Evolutionary conservation across 2,113 vertebrate genomes (phyloP).

Genomic region (Ceyx margarethae): DNA sequence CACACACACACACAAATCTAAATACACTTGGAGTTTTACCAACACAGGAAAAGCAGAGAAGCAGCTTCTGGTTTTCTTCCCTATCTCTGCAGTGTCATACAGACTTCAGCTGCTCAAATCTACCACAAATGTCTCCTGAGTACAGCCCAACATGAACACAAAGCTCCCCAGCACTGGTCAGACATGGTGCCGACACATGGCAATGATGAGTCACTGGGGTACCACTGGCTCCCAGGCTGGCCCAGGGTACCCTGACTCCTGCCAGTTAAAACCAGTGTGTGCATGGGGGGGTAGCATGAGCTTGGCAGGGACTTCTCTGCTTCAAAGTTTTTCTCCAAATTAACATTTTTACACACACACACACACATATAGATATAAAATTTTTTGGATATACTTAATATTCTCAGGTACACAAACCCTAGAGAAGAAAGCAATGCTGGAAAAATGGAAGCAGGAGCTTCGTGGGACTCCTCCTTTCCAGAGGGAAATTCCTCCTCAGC

Average conservation of each 20-base stretch:
- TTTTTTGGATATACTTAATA: neutral
- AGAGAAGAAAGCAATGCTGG: neutral
- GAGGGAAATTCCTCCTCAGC: neutral
- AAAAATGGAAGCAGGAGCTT: conserved; percentile 2
- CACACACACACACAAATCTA: neutral
- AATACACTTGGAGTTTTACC: neutral
- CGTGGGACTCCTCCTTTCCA: neutral
- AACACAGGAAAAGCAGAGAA: neutral
- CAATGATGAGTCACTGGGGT: neutral
- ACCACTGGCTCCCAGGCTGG: neutral
- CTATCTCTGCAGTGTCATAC: neutral
- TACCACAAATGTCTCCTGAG: neutral
- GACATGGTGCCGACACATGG: neutral
- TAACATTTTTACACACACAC: neutral
- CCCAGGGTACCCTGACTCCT: neutral
- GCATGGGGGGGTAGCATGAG: fast-evolving
- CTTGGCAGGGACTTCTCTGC: neutral
- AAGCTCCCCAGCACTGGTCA: neutral
- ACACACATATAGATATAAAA: neutral
- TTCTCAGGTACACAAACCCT: neutral
- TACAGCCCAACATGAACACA: fast-evolving
- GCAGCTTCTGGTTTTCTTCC: neutral
- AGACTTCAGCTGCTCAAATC: neutral
- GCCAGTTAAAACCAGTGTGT: fast-evolving
- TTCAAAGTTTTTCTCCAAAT: neutral